A percentile compares a stretch with the other conserved stretches of the same genome.
These are phyloP conservation scores for Drosophila dives DNA, from an alignment of 2,888 invertebrate genomes.

Conservation along the genomic window DNA sequence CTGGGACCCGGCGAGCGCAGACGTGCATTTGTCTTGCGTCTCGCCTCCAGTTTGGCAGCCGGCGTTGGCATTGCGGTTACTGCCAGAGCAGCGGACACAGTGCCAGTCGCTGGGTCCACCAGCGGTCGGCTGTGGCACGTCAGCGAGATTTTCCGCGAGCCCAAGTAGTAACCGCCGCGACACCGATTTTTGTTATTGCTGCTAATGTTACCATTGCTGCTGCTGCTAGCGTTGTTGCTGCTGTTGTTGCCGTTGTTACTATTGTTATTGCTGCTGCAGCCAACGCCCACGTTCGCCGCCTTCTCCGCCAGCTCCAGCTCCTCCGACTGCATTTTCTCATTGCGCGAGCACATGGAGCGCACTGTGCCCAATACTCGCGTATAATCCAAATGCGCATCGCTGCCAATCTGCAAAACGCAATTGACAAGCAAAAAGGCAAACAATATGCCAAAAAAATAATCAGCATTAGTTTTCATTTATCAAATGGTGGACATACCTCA, in stretches of 20 bases:
- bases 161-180: conserved; percentile 83
- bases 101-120: conserved; percentile 85
- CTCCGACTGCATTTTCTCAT: conserved; percentile 85
- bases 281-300: conserved; percentile 63
- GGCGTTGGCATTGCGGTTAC: conserved; percentile 71
- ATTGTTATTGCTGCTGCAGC: conserved; percentile 30
- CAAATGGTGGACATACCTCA: neutral
- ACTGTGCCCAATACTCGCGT: conserved; percentile 87
- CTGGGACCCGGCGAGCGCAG: conserved; percentile 89
- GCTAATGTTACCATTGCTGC: conserved; percentile 9
- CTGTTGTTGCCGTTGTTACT: conserved; percentile 17
- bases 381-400: conserved; percentile 83
- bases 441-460: neutral
- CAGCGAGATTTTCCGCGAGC: conserved; percentile 89
- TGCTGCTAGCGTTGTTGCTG: conserved; percentile 26
- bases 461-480: neutral
- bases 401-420: conserved; percentile 73
- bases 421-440: neutral
- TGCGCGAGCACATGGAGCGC: conserved; percentile 87
- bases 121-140: conserved; percentile 88
- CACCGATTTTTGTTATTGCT: conserved; percentile 54
- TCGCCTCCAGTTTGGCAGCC: conserved; percentile 82
- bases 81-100: conserved; percentile 55
- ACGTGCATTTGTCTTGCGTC: conserved; percentile 85
- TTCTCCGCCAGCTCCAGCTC: conserved; percentile 64